A percentile compares a stretch with the other conserved stretches of the same genome.
These are phyloP conservation scores for Apoda limacodes DNA, from an alignment of 2,888 invertebrate genomes.

Conservation along the genomic window DNA sequence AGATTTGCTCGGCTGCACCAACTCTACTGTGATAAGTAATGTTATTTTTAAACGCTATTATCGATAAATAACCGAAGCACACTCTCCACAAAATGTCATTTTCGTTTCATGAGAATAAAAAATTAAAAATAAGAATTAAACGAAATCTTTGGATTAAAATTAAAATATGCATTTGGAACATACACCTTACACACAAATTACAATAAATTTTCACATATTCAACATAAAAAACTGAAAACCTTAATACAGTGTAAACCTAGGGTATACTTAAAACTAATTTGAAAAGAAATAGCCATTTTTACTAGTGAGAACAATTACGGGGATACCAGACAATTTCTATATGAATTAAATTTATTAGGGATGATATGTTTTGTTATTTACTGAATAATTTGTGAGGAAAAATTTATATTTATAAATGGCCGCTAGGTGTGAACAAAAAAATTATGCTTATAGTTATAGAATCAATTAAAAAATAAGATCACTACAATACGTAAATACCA, in stretches of 20 bases:
- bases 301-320: constrained; percentile 8
- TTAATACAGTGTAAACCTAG: constrained; percentile 39
- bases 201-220: constrained; percentile 48
- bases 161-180: constrained; percentile 61
- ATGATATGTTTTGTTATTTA: constrained; percentile 66
- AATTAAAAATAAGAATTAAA: constrained; percentile 45
- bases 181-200: constrained; percentile 60
- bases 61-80: constrained; percentile 65
- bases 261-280: constrained; percentile 64
- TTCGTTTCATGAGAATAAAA: constrained; percentile 44
- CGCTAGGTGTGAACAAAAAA: constrained; percentile 49
- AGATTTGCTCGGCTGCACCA: constrained; percentile 69
- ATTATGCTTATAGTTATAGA: constrained; percentile 68
- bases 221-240: constrained; percentile 58
- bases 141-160: constrained; percentile 67
- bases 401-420: constrained; percentile 55
- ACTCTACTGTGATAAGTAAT: constrained; percentile 55
- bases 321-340: constrained; percentile 30
- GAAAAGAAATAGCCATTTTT: constrained; percentile 61
- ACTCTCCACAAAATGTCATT: constrained; percentile 66
- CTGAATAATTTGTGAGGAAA: constrained; percentile 60
- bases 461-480: constrained; percentile 64
- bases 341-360: constrained; percentile 28
- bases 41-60: constrained; percentile 46
- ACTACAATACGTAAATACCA: constrained; percentile 71